These are phyloP conservation scores for Xiphorhynchus erythropygius DNA, from an alignment of 2,797 vertebrate genomes.

Conservation along the genomic window DNA sequence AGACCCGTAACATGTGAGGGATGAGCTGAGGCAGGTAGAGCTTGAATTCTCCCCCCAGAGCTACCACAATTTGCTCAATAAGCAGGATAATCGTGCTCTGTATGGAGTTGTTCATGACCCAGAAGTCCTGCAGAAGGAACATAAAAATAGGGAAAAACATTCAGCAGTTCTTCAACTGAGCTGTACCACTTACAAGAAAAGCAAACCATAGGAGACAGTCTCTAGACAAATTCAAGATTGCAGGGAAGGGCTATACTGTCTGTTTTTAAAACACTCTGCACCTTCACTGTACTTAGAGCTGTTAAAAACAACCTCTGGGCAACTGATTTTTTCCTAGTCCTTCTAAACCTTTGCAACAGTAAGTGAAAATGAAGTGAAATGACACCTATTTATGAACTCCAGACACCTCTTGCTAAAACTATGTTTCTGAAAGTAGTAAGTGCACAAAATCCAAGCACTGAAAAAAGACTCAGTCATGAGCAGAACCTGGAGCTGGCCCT, in stretches of 20 bases:
- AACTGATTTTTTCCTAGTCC: background rate
- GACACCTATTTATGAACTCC: background rate
- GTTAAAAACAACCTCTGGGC: background rate
- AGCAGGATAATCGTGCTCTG: slow-evolving; percentile 98
- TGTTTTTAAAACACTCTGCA: background rate
- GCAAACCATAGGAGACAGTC: background rate
- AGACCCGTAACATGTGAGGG: slow-evolving; percentile 96
- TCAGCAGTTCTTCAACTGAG: background rate
- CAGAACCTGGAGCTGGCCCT: background rate
- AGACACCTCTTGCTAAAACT: background rate
- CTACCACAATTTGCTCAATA: slow-evolving; percentile 97
- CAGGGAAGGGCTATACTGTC: background rate
- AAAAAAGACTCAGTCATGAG: background rate
- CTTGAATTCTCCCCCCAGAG: slow-evolving; percentile 96
- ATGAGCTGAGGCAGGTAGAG: slow-evolving; percentile 97
- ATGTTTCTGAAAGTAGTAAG: background rate
- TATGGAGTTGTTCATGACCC: slow-evolving; percentile 98
- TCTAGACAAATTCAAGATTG: background rate
- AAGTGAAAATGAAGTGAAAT: background rate
- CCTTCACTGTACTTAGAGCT: background rate
- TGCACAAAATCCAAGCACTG: background rate
- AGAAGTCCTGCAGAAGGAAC: slow-evolving; percentile 86
- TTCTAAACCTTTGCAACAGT: background rate
- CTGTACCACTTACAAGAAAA: background rate
- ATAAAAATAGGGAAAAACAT: fast-evolving